These are phyloP conservation scores for Epinephelus malabaricus DNA, from an alignment of 2,797 vertebrate genomes.

Conservation along the genomic window DNA sequence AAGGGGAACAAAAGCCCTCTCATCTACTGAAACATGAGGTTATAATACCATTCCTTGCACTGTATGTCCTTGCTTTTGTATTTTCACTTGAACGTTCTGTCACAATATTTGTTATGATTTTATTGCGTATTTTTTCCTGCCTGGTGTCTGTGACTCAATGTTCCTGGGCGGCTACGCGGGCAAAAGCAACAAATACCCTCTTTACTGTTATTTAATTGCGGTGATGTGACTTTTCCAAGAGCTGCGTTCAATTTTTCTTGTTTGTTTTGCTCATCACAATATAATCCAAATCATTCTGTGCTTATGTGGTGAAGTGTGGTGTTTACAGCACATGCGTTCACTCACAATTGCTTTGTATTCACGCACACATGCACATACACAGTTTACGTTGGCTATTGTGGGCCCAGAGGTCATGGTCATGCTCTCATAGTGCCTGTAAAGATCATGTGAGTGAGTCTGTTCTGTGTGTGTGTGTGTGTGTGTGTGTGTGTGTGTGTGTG, in stretches of 20 bases:
- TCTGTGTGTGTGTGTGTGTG: neutral
- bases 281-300: neutral
- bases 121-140: conserved; percentile 8
- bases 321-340: neutral
- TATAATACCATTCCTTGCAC: neutral
- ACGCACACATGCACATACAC: neutral
- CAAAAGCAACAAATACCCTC: neutral
- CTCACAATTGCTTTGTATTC: neutral
- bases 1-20: neutral
- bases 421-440: conserved; percentile 14
- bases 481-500: conserved; percentile 6
- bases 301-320: neutral
- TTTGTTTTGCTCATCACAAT: neutral
- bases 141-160: conserved; percentile 1
- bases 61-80: neutral
- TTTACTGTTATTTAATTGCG: conserved; percentile 7
- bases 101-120: neutral
- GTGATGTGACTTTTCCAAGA: neutral
- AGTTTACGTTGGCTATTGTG: conserved; percentile 11
- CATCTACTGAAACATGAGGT: neutral
- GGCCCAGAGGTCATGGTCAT: conserved; percentile 15
- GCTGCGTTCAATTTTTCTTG: neutral
- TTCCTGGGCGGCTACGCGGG: too few species aligned
- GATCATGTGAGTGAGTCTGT: conserved; percentile 13
- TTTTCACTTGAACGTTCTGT: conserved; percentile 2